Evolutionary conservation across 2,888 invertebrate genomes (phyloP), one percentile per base, ranked within the genome.

Genomic region (Macropis europaea): DNA sequence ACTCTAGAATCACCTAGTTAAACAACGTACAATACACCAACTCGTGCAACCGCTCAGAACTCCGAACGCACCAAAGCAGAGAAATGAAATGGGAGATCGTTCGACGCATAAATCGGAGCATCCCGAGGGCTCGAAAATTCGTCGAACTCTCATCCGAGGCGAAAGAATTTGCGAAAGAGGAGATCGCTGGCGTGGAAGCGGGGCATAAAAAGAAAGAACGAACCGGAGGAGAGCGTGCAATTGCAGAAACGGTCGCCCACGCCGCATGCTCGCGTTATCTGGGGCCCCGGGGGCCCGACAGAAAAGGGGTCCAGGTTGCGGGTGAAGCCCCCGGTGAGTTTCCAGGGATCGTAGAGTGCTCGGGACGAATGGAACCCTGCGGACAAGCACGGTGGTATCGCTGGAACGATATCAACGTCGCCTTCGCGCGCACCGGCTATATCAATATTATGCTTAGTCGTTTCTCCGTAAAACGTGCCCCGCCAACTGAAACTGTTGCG

Each of bases 171-270:
- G n/a, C n/a, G n/a, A n/a, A n/a, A n/a, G 7, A n/a, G 22, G 24
- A 53, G 28, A 32, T 4, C 3, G 17, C 7, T 7, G 22, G 38
- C 24, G 28, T 5, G 26, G 13, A 9, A 15, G 11, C 11, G 26
- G n/a, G n/a, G 22, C 11, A 26, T 3, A 69, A 60, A 62, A 56
- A 50, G 53, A 43, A 28, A 26, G 42, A 61, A 57, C 68, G 69
- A 69, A 57, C 67, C 67, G 68, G 67, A 54, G 67, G 50, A 57
- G 73, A 77, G 77, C 71, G 75, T 77, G 83, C 83, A 82, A 85
- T 84, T 84, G 84, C 82, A 82, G 85, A 84, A 85, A 85, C 83
- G 82, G 78, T 82, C 87, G 84, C 87, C 87, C 86, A 87, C 86
- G 82, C 82, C 66, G 66, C 80, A 75, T 77, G 82, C 82, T 68